These are phyloP conservation scores for Ctenicera cuprea DNA, from an alignment of 2,888 invertebrate genomes.

Conservation along the genomic window DNA sequence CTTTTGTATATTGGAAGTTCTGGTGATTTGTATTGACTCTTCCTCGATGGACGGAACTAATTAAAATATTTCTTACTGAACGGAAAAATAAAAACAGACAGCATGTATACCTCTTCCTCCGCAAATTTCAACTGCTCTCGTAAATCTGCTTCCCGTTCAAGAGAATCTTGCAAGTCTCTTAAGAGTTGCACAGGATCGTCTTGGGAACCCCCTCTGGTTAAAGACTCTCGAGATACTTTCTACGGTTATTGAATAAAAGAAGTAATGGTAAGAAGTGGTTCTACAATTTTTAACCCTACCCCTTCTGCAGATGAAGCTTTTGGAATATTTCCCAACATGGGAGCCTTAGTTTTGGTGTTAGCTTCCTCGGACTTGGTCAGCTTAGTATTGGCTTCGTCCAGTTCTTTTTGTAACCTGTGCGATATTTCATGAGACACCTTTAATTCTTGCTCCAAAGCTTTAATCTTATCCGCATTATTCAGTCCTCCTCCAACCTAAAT, in stretches of 20 bases:
- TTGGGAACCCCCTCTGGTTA: slow-evolving; percentile 86
- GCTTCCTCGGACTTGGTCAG: slow-evolving; percentile 69
- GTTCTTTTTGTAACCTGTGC: slow-evolving; percentile 80
- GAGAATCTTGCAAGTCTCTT: slow-evolving; percentile 91
- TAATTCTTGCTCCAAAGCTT: slow-evolving; percentile 90
- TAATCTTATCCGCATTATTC: slow-evolving; percentile 81
- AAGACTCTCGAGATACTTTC: slow-evolving; percentile 84
- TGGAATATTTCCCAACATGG: slow-evolving; percentile 75
- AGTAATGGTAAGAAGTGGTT: slow-evolving; percentile 48
- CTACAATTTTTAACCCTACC: slow-evolving; percentile 68
- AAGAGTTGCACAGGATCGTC: slow-evolving; percentile 88
- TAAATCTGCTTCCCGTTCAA: slow-evolving; percentile 95
- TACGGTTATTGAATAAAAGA: slow-evolving; percentile 66
- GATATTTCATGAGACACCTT: slow-evolving; percentile 86
- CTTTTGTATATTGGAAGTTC: slow-evolving; percentile 56
- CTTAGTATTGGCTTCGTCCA: slow-evolving; percentile 80
- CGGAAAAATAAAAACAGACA: not conserved
- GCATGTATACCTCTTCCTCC: slow-evolving; percentile 87
- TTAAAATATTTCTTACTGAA: slow-evolving; percentile 21
- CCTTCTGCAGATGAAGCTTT: slow-evolving; percentile 78
- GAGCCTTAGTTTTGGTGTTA: slow-evolving; percentile 76
- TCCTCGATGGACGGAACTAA: slow-evolving; percentile 38
- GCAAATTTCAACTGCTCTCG: slow-evolving; percentile 94
- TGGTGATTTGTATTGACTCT: slow-evolving; percentile 37
- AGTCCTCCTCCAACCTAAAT: slow-evolving; percentile 74